Evolutionary conservation across 2,797 vertebrate species (phyloP).

Genomic region (Pelochelys cantorii): DNA sequence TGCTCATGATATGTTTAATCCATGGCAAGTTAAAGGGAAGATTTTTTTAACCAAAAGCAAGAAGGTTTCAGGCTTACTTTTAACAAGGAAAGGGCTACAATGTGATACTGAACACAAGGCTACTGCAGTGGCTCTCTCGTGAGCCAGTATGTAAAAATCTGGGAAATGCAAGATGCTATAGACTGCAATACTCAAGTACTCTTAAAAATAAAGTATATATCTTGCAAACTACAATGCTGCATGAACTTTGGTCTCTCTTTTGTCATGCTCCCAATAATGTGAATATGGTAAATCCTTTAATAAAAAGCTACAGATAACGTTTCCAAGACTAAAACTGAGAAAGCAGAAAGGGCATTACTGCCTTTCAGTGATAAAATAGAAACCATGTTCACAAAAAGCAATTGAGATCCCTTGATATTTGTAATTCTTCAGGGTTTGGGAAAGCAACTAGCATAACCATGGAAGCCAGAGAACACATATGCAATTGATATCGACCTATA

Average conservation of each 20-base stretch:
- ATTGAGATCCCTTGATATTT: background rate
- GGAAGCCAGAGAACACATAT: background rate
- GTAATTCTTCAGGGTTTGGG: background rate
- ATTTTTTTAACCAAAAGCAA: background rate
- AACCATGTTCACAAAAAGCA: background rate
- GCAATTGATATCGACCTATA: background rate
- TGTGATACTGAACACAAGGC: background rate
- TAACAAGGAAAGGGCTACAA: background rate
- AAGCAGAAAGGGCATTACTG: background rate
- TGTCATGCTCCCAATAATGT: background rate
- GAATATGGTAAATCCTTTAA: background rate
- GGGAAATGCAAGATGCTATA: background rate
- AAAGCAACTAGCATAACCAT: background rate
- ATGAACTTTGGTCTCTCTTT: background rate
- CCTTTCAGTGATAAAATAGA: background rate
- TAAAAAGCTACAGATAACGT: background rate
- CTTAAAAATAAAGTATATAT: background rate
- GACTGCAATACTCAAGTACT: background rate
- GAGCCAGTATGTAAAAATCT: background rate
- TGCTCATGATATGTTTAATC: background rate
- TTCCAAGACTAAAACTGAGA: background rate
- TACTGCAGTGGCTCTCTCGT: background rate
- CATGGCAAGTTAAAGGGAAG: background rate
- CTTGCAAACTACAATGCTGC: background rate
- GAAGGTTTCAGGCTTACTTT: background rate